Conservation (phyloP, 1,140 invertebrate genomes). For the Drosophila tani region DNA sequence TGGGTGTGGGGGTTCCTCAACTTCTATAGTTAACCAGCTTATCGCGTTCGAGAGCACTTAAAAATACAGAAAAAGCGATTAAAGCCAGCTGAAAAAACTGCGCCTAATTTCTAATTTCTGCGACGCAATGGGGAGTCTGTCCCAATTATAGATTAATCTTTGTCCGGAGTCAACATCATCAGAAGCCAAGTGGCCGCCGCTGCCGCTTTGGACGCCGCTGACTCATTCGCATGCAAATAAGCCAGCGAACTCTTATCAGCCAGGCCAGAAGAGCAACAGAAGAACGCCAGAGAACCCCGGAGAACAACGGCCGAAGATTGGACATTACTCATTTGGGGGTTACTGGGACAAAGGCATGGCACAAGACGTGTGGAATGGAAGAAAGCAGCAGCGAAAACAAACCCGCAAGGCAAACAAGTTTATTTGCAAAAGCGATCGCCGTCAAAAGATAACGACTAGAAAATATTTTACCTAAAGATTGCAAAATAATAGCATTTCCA, state of each 20-base stretch:
- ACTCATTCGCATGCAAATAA: conserved; percentile 39
- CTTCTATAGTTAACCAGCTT: conserved; percentile 18
- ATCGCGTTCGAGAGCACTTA: conserved; percentile 20
- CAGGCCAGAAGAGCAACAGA: conserved; percentile 4
- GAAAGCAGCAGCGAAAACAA: conserved; percentile 26
- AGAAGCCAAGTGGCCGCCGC: not conserved
- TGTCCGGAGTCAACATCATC: conserved; percentile 18
- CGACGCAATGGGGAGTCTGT: conserved; percentile 24
- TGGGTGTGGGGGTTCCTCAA: too few relatives aligned
- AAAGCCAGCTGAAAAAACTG: conserved; percentile 15
- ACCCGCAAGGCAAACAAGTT: conserved; percentile 22
- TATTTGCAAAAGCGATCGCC: conserved; percentile 33
- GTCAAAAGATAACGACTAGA: conserved; percentile 10
- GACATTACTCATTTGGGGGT: conserved; percentile 44
- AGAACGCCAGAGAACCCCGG: conserved; percentile 7
- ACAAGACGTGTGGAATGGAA: conserved; percentile 33
- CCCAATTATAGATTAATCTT: conserved; percentile 36
- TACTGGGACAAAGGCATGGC: conserved; percentile 32
- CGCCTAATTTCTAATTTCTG: conserved; percentile 39
- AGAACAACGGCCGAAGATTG: conserved; percentile 12
- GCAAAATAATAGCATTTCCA: not conserved
- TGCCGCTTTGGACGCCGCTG: conserved; percentile 9
- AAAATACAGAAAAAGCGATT: conserved; percentile 43
- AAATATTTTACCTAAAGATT: conserved; percentile 1
- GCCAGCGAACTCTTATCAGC: conserved; percentile 27